Conservation (phyloP, 2,888 invertebrate genomes). For the Allygus modestus region DNA sequence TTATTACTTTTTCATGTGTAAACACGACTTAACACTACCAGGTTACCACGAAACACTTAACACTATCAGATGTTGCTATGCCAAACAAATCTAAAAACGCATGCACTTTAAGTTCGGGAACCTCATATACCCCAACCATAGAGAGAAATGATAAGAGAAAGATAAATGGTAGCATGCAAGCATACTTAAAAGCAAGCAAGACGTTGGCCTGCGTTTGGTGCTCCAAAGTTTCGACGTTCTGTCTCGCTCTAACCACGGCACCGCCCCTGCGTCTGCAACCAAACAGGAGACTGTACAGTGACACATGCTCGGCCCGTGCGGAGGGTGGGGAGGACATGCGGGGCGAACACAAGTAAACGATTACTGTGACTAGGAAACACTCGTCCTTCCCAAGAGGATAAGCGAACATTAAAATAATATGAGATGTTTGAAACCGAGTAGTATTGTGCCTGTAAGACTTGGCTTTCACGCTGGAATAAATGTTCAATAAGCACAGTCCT, state of each 20-base stretch:
- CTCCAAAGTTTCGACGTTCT: constrained; percentile 50
- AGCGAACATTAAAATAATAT: too few relatives aligned
- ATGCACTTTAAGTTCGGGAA: neutral
- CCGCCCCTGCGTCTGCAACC: constrained; percentile 45
- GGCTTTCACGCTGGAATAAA: too few relatives aligned
- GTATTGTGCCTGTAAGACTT: too few relatives aligned
- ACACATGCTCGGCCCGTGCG: constrained; percentile 10
- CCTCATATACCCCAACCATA: neutral
- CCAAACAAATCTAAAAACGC: neutral
- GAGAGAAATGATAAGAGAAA: neutral
- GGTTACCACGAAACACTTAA: too few relatives aligned
- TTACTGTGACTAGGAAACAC: too few relatives aligned
- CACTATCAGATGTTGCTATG: too few relatives aligned
- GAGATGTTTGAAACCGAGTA: too few relatives aligned
- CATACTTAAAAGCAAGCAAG: constrained; percentile 58
- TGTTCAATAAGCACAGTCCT: too few relatives aligned
- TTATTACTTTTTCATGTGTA: too few relatives aligned
- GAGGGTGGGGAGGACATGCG: neutral
- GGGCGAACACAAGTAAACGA: neutral
- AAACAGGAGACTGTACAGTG: too few relatives aligned
- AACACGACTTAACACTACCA: too few relatives aligned
- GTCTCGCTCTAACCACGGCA: constrained; percentile 49
- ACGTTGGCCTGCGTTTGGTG: constrained; percentile 60
- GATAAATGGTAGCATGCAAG: constrained; percentile 31
- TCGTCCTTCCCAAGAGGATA: too few relatives aligned